Percentiles rank a stretch among this genome's conserved stretches.
Conservation (phyloP, 2,888 invertebrate species). For the Diloba caeruleocephala region DNA sequence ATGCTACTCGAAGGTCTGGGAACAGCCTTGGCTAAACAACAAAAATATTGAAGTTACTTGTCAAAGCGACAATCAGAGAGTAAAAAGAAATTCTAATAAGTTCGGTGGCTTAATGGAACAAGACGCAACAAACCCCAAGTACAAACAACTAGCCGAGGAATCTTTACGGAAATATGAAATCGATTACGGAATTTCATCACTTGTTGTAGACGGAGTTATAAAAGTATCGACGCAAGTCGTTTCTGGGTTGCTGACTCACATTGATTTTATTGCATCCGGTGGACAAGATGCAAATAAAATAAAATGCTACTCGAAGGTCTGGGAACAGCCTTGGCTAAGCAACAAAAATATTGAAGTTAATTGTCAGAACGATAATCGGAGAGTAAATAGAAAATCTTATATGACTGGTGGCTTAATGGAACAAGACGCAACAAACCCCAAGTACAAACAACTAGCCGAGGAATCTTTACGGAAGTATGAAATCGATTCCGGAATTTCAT, state of each 20-base stretch:
- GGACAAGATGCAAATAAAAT: background rate
- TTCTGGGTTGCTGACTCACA: slow-evolving; percentile 47
- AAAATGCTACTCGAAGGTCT: slow-evolving; percentile 48
- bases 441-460: slow-evolving; percentile 48
- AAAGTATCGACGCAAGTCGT: slow-evolving; percentile 58
- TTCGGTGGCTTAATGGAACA: background rate
- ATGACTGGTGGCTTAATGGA: slow-evolving; percentile 29
- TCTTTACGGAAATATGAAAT: slow-evolving; percentile 13
- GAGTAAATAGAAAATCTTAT: slow-evolving; percentile 35
- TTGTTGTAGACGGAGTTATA: slow-evolving; percentile 34
- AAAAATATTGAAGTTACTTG: slow-evolving; percentile 42
- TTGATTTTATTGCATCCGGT: slow-evolving; percentile 42
- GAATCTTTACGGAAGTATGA: slow-evolving; percentile 58
- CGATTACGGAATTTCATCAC: slow-evolving; percentile 15
- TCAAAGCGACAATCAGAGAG: slow-evolving; percentile 19
- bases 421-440: slow-evolving; percentile 50
- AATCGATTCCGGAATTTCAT: slow-evolving; percentile 23
- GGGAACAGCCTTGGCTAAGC: slow-evolving; percentile 44
- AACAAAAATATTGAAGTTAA: slow-evolving; percentile 49
- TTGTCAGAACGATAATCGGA: slow-evolving; percentile 34
- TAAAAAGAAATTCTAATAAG: background rate
- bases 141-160: slow-evolving; percentile 23
- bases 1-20: slow-evolving; percentile 48
- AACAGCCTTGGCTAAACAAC: slow-evolving; percentile 36
- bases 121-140: slow-evolving; percentile 4